phyloP scores from a whole-genome alignment of 2,888 invertebrate species.

The Hydropsyche betteni region DNA sequence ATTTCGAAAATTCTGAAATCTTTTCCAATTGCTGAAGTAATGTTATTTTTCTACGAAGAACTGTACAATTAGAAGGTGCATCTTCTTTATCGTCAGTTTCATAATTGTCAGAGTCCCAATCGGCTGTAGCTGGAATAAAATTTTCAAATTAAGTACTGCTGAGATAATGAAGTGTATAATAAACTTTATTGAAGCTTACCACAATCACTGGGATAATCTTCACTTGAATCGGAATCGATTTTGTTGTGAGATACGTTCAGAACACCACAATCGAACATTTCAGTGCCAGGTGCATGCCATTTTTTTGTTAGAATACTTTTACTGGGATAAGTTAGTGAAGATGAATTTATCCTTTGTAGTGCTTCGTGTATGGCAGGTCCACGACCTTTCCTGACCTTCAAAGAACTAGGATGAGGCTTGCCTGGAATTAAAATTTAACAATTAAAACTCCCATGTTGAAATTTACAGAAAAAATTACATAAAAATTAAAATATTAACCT shows the following conservation, averaged over 20 bases:
- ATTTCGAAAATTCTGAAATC: constrained; percentile 20
- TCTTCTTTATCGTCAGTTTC: constrained; percentile 12
- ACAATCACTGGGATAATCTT: constrained; percentile 17
- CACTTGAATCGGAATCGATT: constrained; percentile 32
- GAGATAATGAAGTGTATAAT: background rate
- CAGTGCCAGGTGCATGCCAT: constrained; percentile 66
- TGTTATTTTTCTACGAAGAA: constrained; percentile 15
- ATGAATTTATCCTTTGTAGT: constrained; percentile 66
- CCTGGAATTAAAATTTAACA: constrained; percentile 35
- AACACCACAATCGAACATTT: constrained; percentile 62
- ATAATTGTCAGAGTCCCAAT: background rate
- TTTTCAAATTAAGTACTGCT: too few species aligned
- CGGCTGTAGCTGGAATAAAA: background rate
- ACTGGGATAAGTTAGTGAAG: background rate
- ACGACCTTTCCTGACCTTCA: constrained; percentile 61
- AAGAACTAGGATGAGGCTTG: constrained; percentile 40
- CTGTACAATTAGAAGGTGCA: background rate
- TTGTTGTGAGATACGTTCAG: constrained; percentile 54
- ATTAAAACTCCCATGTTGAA: too few species aligned
- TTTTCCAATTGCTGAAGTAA: constrained; percentile 9
- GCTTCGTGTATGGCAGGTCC: constrained; percentile 68
- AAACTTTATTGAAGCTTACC: constrained; percentile 23
- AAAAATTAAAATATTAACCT: constrained; percentile 36
- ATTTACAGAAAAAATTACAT: too few species aligned
- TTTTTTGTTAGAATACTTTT: constrained; percentile 35